A percentile compares a stretch with the other conserved stretches of the same genome.
These are phyloP conservation scores for Turritopsis dohrnii DNA, from an alignment of 30 jellyfish, hydroid and myxozoan genomes.

Conservation along the genomic window DNA sequence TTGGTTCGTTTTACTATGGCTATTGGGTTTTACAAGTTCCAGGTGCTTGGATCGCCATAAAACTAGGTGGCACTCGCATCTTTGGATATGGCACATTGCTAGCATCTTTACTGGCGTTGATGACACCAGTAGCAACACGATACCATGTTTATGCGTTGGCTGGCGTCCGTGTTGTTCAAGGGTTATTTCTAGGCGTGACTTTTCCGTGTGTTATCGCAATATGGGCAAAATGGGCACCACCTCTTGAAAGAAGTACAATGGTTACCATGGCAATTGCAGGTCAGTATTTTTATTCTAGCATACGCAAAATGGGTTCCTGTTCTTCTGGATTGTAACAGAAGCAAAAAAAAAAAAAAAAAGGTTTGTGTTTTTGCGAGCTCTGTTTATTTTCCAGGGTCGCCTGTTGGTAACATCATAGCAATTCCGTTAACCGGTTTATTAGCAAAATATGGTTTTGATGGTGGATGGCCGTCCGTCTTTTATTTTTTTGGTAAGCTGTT, in stretches of 20 bases:
- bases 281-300: background rate
- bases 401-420: conserved; percentile 86
- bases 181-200: conserved; percentile 81
- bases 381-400: conserved; percentile 50
- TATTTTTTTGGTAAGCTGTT: conserved; percentile 69
- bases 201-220: conserved; percentile 89
- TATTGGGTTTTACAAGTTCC: conserved; percentile 93
- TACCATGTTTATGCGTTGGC: conserved; percentile 81
- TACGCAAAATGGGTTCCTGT: background rate
- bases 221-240: conserved; percentile 98
- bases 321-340: too few relatives aligned
- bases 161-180: conserved; percentile 71
- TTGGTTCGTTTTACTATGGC: conserved; percentile 86
- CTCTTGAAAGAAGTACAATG: conserved; percentile 81
- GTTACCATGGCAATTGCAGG: conserved; percentile 96
- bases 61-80: conserved; percentile 87
- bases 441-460: conserved; percentile 94
- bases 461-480: conserved; percentile 98
- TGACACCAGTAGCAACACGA: conserved; percentile 97
- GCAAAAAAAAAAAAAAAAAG: too few relatives aligned
- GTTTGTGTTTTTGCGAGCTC: background rate
- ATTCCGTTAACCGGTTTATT: conserved; percentile 87
- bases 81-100: conserved; percentile 91
- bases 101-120: conserved; percentile 65
- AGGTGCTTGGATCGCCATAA: conserved; percentile 95